These are phyloP conservation scores for Mirounga angustirostris DNA, from an alignment of 2,113 vertebrate genomes.

Conservation along the genomic window DNA sequence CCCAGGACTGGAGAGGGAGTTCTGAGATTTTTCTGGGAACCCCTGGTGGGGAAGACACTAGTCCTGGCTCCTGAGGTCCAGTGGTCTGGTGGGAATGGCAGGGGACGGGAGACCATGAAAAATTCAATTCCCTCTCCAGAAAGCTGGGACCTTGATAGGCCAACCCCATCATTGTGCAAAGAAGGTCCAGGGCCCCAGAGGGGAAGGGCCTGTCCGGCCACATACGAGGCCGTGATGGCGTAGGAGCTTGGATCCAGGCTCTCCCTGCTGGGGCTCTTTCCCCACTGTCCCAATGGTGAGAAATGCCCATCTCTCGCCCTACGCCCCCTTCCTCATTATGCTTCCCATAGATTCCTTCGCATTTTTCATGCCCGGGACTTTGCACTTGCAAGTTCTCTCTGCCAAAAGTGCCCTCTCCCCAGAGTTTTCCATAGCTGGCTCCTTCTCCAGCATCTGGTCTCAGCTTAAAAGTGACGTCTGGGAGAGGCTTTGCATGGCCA, in stretches of 20 bases:
- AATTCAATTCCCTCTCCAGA: background rate
- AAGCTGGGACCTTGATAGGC: background rate
- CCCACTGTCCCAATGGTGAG: background rate
- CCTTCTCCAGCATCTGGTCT: background rate
- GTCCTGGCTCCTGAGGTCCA: background rate
- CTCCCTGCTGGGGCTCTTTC: background rate
- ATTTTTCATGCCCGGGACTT: background rate
- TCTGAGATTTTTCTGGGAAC: slow-evolving; percentile 59
- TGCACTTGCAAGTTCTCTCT: background rate
- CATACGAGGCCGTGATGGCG: fast-evolving
- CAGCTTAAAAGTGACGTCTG: background rate
- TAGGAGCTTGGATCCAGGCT: background rate
- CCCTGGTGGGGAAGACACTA: slow-evolving; percentile 20
- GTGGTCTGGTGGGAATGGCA: background rate
- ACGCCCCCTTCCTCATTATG: background rate
- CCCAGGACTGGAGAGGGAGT: slow-evolving; percentile 46
- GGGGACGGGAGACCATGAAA: background rate
- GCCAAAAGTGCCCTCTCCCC: background rate
- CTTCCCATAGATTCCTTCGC: background rate
- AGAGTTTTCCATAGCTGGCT: background rate
- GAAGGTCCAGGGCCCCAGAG: background rate
- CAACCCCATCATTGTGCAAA: background rate
- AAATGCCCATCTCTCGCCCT: background rate
- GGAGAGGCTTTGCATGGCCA: background rate
- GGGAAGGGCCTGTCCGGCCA: background rate